Evolutionary conservation across 2,797 vertebrate species (phyloP).

Genomic region (Ispidina picta): DNA sequence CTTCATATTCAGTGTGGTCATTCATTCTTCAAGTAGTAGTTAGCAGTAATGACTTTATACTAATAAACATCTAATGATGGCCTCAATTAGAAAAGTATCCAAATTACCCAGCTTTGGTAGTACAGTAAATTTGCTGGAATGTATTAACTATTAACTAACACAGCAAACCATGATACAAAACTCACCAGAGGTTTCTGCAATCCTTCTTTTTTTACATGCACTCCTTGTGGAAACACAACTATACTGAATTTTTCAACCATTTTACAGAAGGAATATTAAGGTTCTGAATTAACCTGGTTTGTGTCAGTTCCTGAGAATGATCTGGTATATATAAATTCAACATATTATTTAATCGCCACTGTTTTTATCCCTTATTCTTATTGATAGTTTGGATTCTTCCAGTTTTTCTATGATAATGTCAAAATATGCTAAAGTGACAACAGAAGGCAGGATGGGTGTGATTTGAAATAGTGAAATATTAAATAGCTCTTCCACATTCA

Average conservation of each 20-base stretch:
- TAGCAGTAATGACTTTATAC: conserved; percentile 59
- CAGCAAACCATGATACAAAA: background rate
- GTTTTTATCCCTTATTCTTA: background rate
- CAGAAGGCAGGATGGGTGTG: background rate
- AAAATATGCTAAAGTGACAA: background rate
- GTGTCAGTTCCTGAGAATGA: background rate
- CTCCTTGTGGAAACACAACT: background rate
- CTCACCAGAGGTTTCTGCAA: background rate
- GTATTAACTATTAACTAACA: conserved; percentile 43
- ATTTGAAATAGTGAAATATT: background rate
- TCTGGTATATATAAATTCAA: background rate
- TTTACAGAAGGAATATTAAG: background rate
- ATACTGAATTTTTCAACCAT: background rate
- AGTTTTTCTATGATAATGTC: background rate
- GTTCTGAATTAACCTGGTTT: background rate
- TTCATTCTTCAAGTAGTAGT: conserved; percentile 58
- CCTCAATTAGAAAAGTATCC: conserved; percentile 47
- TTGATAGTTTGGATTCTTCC: background rate
- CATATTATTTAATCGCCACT: background rate
- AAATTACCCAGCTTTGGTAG: conserved; percentile 49
- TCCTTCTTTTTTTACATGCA: background rate
- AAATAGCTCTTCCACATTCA: background rate
- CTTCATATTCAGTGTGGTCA: conserved; percentile 41
- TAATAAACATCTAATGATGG: conserved; percentile 64
- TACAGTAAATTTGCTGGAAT: conserved; percentile 44